These are phyloP conservation scores for Andrena fulva DNA, from an alignment of 2,888 invertebrate species.

Conservation along the genomic window DNA sequence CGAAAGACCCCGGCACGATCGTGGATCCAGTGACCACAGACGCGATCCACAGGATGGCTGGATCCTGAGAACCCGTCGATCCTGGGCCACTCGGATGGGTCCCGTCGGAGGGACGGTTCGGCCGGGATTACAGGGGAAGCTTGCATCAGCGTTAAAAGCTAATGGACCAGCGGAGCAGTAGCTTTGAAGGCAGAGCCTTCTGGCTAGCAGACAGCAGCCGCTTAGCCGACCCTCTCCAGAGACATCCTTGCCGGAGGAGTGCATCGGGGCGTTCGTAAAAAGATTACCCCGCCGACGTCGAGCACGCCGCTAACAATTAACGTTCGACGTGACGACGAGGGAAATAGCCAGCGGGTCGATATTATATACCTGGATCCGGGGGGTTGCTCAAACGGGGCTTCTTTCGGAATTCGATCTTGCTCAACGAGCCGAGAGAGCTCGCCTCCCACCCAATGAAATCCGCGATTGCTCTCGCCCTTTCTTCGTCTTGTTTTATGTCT, in stretches of 20 bases:
- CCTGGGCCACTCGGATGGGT: neutral
- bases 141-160: constrained; percentile 76
- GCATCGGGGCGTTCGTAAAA: constrained; percentile 43
- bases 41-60: constrained; percentile 1
- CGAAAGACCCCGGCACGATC: neutral
- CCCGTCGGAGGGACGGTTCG: constrained; percentile 33
- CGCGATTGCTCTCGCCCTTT: neutral
- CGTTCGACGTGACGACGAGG: constrained; percentile 25
- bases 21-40: neutral
- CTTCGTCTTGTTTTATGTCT: neutral
- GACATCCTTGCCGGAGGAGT: constrained; percentile 23
- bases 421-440: constrained; percentile 34
- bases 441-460: constrained; percentile 12
- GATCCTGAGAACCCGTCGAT: neutral
- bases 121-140: constrained; percentile 60
- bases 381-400: constrained; percentile 3
- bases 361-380: neutral
- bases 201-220: constrained; percentile 25
- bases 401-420: constrained; percentile 36
- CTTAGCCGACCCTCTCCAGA: constrained; percentile 35
- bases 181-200: constrained; percentile 58
- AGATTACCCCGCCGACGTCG: constrained; percentile 43
- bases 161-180: constrained; percentile 67
- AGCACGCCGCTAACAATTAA: constrained; percentile 46
- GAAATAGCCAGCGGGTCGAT: neutral